phyloP scores from a whole-genome alignment of 2,888 invertebrate genomes.

The Drosophila borealis region DNA sequence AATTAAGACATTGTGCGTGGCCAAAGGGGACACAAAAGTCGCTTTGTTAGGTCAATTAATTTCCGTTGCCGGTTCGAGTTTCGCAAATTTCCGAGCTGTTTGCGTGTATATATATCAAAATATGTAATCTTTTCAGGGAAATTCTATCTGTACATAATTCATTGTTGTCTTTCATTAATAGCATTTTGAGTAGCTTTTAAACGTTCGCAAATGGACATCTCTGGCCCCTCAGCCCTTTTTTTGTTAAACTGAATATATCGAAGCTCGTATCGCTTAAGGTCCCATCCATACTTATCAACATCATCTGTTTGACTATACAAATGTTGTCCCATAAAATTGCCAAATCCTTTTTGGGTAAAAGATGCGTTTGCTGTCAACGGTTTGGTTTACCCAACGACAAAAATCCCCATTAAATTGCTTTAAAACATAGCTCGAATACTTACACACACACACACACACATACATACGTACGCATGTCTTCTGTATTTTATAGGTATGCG shows the following conservation, averaged over 20 bases:
- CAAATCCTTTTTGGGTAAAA: constrained; percentile 37
- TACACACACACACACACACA: constrained; percentile 1
- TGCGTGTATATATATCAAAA: constrained; percentile 24
- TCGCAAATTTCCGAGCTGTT: neutral
- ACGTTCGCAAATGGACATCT: constrained; percentile 12
- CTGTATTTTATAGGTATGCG: constrained; percentile 48
- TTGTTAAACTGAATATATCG: constrained; percentile 9
- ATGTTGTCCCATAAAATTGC: constrained; percentile 41
- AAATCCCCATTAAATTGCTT: constrained; percentile 62
- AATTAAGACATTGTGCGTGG: constrained; percentile 57
- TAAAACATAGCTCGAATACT: constrained; percentile 44
- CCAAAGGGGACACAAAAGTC: constrained; percentile 25
- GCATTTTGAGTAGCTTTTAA: constrained; percentile 54
- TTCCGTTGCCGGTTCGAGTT: constrained; percentile 15
- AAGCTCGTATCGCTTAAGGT: constrained; percentile 4
- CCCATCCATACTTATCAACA: constrained; percentile 16
- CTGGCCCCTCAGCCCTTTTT: neutral
- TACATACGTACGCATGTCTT: constrained; percentile 22
- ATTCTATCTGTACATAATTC: constrained; percentile 20
- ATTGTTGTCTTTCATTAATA: constrained; percentile 47
- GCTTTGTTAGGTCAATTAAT: constrained; percentile 38
- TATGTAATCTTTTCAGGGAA: neutral
- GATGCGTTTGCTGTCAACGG: constrained; percentile 3
- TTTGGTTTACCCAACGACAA: constrained; percentile 20
- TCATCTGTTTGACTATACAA: constrained; percentile 32